Evolutionary conservation across 2,113 vertebrate genomes (phyloP), one percentile per base, ranked within the genome.

Genomic region (Periophthalmodon schlosseri): DNA sequence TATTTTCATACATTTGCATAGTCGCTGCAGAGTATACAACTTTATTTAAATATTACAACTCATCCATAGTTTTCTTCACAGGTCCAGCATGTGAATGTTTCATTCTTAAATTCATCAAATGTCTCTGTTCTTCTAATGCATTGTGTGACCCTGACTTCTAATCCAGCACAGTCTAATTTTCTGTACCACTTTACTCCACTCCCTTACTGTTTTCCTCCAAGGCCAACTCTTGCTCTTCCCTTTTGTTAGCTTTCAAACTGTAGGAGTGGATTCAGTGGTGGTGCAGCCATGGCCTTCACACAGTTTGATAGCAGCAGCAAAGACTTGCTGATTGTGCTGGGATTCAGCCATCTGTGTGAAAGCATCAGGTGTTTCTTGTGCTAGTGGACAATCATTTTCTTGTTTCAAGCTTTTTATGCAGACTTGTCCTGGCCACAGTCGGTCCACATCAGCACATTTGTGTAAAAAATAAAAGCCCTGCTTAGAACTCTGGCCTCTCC

Each of bases 301-400:
- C 46, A 15, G 33, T 24, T 56, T 70, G 85, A 91, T 88, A 91
- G 79, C 23, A 47, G 0, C 58, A 64, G 82, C 87, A 86, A 89
- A 87, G 69, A 83, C 83, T 13, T 18, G 52, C 60, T 70, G 79
- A 87, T 72, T 77, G 68, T 21, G 69, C 82, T 74, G 79, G 58
- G 82, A 91, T 20, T 1, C 36, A 44, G 23, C 87, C 87, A 90
- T 50, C 86, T 89, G 88, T 79, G 77, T 64, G 11, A 67, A 72
- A 63, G 9, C 24, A 39, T 68, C 36, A 3, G 16, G 63, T 68
- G 66, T 68, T 21, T 71, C 61, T 75, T 75, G 61, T 75, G 52
- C 20, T 58, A 52, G 24, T 18, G 34, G 68, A 74, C 66, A 61
- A 12, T 61, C 46, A 34, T 65, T 23, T 67, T 76, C 57, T 63